Percentiles rank a stretch among this genome's conserved stretches.
Evolutionary conservation across 1,140 invertebrate genomes (phyloP).

Genomic region (Stenopsyche tienmushanensis): DNA sequence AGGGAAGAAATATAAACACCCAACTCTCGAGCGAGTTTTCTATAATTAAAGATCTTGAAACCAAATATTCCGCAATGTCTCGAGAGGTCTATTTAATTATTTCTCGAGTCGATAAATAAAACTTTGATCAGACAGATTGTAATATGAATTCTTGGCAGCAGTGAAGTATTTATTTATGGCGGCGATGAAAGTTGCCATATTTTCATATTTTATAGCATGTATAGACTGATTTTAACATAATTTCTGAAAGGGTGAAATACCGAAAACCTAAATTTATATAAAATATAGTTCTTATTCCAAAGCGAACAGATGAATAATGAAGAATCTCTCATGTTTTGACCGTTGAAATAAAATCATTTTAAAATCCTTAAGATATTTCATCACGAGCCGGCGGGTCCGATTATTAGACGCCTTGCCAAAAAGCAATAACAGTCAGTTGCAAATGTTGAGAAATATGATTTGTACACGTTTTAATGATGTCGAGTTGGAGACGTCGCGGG

Average conservation of each 20-base stretch:
- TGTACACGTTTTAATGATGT: constrained; percentile 39
- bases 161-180: too few relatives aligned
- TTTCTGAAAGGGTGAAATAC: too few relatives aligned
- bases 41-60: too few relatives aligned
- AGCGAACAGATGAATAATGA: neutral
- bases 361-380: neutral
- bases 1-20: too few relatives aligned
- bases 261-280: too few relatives aligned
- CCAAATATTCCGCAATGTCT: too few relatives aligned
- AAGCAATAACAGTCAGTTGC: constrained; percentile 39
- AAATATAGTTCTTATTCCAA: neutral
- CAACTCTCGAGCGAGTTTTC: too few relatives aligned
- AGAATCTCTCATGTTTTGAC: neutral
- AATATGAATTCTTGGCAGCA: too few relatives aligned
- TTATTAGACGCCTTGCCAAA: constrained; percentile 28
- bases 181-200: neutral
- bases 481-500: neutral
- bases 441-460: constrained; percentile 39
- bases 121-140: too few relatives aligned
- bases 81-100: too few relatives aligned
- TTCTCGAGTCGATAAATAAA: too few relatives aligned
- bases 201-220: neutral
- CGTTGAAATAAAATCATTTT: neutral
- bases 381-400: neutral
- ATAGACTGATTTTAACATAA: too few relatives aligned